Conservation (phyloP, 23 tunicate species). For the Aplidium turbinatum region DNA sequence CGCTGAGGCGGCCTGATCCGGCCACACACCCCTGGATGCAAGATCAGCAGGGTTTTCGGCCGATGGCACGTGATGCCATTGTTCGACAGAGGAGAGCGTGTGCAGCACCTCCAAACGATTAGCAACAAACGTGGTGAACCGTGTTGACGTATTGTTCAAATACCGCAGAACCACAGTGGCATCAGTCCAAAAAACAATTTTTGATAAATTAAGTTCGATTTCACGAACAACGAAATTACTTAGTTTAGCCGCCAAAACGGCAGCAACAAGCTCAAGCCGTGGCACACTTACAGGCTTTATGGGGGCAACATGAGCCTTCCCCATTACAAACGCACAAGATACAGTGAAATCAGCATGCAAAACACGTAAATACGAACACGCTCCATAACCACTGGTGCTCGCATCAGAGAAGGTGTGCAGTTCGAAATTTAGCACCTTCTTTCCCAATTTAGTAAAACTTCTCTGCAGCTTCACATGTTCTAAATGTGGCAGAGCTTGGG, state of each 20-base stretch:
- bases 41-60: conserved; percentile 1
- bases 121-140: conserved; percentile 8
- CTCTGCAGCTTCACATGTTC: not conserved
- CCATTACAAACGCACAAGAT: not conserved
- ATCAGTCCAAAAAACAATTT: not conserved
- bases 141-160: not conserved
- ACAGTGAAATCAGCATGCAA: not conserved
- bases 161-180: conserved; percentile 9
- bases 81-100: not conserved
- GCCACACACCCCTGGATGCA: conserved; percentile 1
- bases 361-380: not conserved
- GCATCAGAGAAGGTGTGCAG: conserved; percentile 17
- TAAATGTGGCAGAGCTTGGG: not conserved
- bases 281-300: not conserved
- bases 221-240: not conserved
- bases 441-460: not conserved
- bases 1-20: not conserved
- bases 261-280: conserved; percentile 4
- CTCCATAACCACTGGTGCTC: conserved; percentile 1
- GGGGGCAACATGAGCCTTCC: not conserved
- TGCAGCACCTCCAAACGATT: conserved; percentile 1
- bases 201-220: not conserved
- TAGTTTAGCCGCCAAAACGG: conserved; percentile 2
- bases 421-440: not conserved
- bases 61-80: not conserved